Percentiles rank a stretch among this genome's conserved stretches.
phyloP scores from a whole-genome alignment of 1,140 invertebrate genomes.

The Achroia grisella region DNA sequence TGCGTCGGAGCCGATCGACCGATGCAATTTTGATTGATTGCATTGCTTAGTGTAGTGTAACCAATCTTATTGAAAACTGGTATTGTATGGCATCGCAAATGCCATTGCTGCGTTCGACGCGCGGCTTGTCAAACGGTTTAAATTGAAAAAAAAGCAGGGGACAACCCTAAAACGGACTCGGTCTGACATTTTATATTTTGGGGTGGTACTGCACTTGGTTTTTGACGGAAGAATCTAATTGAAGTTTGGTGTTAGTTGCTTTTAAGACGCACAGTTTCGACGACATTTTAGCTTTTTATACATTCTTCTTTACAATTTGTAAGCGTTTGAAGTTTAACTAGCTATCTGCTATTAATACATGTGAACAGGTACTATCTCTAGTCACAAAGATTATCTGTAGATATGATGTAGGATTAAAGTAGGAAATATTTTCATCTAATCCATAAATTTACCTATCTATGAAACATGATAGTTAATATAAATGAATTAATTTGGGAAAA shows the following conservation, averaged over 20 bases:
- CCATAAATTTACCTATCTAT: too few relatives aligned
- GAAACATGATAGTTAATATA: too few relatives aligned
- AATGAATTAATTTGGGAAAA: too few relatives aligned
- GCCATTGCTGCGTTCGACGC: conserved; percentile 59
- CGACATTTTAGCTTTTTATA: not conserved
- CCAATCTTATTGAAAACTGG: conserved; percentile 70
- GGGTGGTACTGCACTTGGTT: conserved; percentile 47
- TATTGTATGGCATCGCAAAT: conserved; percentile 59
- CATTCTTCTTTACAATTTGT: too few relatives aligned
- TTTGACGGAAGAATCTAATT: conserved; percentile 24
- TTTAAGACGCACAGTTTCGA: not conserved
- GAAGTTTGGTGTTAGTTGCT: conserved; percentile 6
- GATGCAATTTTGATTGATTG: conserved; percentile 72
- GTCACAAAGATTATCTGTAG: too few relatives aligned
- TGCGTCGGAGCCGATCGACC: conserved; percentile 51
- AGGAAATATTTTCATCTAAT: too few relatives aligned
- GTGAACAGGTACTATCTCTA: too few relatives aligned
- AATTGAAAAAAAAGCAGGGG: conserved; percentile 69
- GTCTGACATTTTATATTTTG: conserved; percentile 62
- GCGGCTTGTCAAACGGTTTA: conserved; percentile 63
- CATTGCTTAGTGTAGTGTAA: conserved; percentile 71
- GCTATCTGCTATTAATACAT: too few relatives aligned
- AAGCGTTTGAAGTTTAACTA: too few relatives aligned
- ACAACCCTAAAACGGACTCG: conserved; percentile 51
- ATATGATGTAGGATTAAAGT: too few relatives aligned